Base-by-base conservation (phyloP, 2,797 vertebrate species). In the Uromys caudimaculatus region DNA sequence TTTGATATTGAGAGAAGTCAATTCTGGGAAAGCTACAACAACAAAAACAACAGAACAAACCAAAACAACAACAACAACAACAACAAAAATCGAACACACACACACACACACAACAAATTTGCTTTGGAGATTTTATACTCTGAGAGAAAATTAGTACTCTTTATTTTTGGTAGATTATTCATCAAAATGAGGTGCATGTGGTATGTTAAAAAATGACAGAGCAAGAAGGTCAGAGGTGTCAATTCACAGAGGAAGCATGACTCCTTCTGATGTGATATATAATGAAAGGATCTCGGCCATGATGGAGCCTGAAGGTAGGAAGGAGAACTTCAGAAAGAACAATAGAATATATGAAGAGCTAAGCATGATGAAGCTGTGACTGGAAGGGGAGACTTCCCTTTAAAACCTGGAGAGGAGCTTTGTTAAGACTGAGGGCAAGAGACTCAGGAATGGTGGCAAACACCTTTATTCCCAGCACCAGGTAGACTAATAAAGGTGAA, bases 141-240 rank as follows among this genome's bases (percentile, higher is more conserved):
- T 89, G 81, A 88, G n/a, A 69, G 29, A 54, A 95, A 91, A 47
- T 92, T 75, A 14, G 82, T 6, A 71, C 4, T 86, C 71, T 44
- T 41, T 78, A 62, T 47, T 95, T 95, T 77, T 93, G 62, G 58
- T 79, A 90, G 27, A 44, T 58, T 52, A 64, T 58, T 90, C 50
- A 88, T 69, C 7, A 44, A 82, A 86, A 90, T 11, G 3, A 95
- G 21, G 16, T 67, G 6, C 0, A 21, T 75, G 67, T 50, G 11
- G 58, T 44, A 32, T 16, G 44, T 24, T 35, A 50, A n/a, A 50
- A 67, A 10, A 50, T 1, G 62, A 24, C 8, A 23, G 50, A n/a
- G 35, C 29, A 85, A 21, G 56, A 83, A 67, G 44, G 19, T 2
- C 29, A n/a, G 19, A 50, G 2, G 13, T 12, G 32, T n/a, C 44